Evolutionary conservation across 1,140 invertebrate species (phyloP), one percentile per base, ranked within the genome.

Genomic region (Manduca sexta): DNA sequence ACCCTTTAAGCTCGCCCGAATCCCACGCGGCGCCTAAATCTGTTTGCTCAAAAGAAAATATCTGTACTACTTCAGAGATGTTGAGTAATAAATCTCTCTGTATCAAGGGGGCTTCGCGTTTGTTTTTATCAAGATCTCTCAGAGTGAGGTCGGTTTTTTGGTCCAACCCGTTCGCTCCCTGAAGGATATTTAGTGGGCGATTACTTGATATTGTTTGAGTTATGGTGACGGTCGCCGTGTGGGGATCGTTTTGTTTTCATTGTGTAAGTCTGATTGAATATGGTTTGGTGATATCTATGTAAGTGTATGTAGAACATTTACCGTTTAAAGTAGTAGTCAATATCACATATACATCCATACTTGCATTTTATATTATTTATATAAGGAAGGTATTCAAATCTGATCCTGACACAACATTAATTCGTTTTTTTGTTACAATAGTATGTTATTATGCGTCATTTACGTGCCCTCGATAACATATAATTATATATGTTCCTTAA

Each of bases 61-160:
- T 70, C 59, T 47, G 50, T 62, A 50, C 52, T 45, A 50, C 62
- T 55, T 60, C 17, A 55, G 52, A 66, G 62, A 64, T 58, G 65
- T 63, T 38, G 21, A 48, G 65, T 49, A 62, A 74, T 74, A 70
- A 70, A 74, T 74, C 64, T 69, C 50, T 48, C 56, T 61, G 42
- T 62, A 68, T 66, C 67, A 63, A 52, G 51, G 57, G 59, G 60
- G 52, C 53, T 56, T 54, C 46, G 53, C 48, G 44, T 47, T 51
- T 50, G 56, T 66, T 62, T 69, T 71, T 66, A 69, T 73, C 64
- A 60, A 64, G 65, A 66, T 69, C 59, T 56, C 50, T 37, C 38
- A 49, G 47, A 51, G 53, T 58, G 55, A 50, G 46, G 39, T 33
- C 56, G 45, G 26, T 35, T 45, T 43, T 48, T 53, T 48, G 45